Conservation (phyloP, 2,113 vertebrate species). For the Hemibagrus wyckioides region DNA sequence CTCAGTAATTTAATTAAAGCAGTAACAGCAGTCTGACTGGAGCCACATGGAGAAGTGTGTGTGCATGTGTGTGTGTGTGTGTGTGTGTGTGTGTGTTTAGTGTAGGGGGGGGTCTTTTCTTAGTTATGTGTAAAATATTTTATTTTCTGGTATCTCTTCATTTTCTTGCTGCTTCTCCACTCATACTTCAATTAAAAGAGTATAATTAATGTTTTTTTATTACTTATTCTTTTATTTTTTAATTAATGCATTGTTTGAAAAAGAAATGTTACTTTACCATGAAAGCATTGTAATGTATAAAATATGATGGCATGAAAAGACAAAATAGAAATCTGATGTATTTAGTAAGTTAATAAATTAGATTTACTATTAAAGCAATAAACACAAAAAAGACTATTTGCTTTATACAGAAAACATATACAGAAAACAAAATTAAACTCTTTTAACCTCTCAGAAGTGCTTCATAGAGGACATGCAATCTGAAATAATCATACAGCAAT, state of each 20-base stretch:
- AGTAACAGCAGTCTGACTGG: conserved; percentile 60
- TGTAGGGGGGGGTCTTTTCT: neutral
- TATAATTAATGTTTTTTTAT: neutral
- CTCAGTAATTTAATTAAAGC: conserved; percentile 65
- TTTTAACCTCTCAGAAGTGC: neutral
- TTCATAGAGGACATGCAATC: neutral
- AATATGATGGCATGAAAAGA: neutral
- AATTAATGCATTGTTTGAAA: neutral
- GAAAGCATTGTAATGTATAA: neutral
- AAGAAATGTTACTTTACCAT: neutral
- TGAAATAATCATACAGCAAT: neutral
- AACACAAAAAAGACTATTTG: neutral
- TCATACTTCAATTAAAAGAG: neutral
- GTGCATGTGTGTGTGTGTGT: neutral
- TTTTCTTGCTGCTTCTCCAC: neutral
- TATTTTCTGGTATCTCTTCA: neutral
- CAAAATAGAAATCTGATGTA: neutral
- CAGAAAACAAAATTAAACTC: neutral
- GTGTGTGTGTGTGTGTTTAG: neutral
- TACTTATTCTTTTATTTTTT: too few relatives aligned
- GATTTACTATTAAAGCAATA: neutral
- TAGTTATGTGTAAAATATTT: conserved; percentile 17
- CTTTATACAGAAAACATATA: neutral
- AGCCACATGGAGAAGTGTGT: conserved; percentile 48
- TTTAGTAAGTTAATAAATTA: neutral